Percentiles rank a stretch among this genome's conserved stretches.
These are phyloP conservation scores for Rhinopomastus cyanomelas DNA, from an alignment of 2,113 vertebrate genomes.

Conservation along the genomic window DNA sequence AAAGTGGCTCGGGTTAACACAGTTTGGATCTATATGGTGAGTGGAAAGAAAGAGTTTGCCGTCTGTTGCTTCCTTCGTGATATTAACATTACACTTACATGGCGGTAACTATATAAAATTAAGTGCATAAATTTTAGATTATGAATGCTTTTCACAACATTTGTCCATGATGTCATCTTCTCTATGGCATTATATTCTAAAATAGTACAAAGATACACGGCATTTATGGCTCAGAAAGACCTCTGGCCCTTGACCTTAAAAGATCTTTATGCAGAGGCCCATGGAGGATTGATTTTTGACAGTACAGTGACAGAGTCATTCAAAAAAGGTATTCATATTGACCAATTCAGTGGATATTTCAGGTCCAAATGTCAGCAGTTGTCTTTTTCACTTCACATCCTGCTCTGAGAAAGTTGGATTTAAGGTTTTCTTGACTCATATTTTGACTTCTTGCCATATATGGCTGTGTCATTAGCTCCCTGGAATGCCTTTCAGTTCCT, in stretches of 20 bases:
- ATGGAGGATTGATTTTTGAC: constrained; percentile 73
- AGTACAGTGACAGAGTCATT: constrained; percentile 64
- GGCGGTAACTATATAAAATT: not conserved
- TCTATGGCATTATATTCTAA: constrained; percentile 51
- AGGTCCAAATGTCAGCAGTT: constrained; percentile 74
- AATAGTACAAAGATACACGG: constrained; percentile 57
- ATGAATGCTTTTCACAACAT: not conserved
- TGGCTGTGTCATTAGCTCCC: not conserved
- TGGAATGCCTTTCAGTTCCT: constrained; percentile 41
- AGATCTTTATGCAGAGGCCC: constrained; percentile 67
- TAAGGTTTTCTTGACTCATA: constrained; percentile 29
- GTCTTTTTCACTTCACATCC: constrained; percentile 68
- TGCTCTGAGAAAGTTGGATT: constrained; percentile 24
- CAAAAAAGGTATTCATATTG: constrained; percentile 74
- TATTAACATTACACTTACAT: not conserved
- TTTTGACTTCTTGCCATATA: constrained; percentile 32
- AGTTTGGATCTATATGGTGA: not conserved
- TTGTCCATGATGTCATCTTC: not conserved
- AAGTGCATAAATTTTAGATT: not conserved
- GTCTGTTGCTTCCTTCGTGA: not conserved
- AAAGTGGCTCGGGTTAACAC: not conserved
- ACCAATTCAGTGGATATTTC: constrained; percentile 63
- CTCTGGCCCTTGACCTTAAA: constrained; percentile 71
- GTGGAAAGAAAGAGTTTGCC: not conserved
- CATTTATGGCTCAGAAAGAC: constrained; percentile 63